phyloP scores from a whole-genome alignment of 92 coral and sea anemone species.

The Palythoa heliodiscus region DNA sequence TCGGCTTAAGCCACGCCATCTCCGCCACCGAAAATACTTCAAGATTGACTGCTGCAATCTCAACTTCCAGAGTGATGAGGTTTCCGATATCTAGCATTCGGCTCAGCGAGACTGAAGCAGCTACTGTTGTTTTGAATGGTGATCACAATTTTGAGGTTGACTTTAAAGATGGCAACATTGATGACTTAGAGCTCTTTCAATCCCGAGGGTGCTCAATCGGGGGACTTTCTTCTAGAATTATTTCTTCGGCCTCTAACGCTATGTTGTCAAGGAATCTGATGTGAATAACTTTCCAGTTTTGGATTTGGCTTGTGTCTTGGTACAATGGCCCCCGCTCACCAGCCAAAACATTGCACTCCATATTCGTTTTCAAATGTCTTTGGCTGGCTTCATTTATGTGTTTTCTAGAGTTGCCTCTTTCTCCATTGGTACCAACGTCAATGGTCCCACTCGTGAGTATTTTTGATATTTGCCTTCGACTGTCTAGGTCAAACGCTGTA shows the following conservation, averaged over 20 bases:
- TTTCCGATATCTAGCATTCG: conserved; percentile 24
- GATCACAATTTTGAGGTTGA: conserved; percentile 15
- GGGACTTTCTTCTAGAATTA: conserved; percentile 20
- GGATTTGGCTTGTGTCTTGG: conserved; percentile 40
- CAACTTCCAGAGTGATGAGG: conserved; percentile 2
- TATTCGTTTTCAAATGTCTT: conserved; percentile 33
- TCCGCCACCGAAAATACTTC: conserved; percentile 25
- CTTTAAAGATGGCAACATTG: conserved; percentile 23
- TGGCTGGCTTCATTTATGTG: neutral
- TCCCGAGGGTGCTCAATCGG: conserved; percentile 22
- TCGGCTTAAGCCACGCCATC: conserved; percentile 44
- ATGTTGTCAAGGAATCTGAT: conserved; percentile 31
- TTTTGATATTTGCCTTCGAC: conserved; percentile 53
- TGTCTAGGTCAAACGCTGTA: conserved; percentile 36
- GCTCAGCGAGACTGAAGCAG: conserved; percentile 27
- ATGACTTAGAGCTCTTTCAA: conserved; percentile 26
- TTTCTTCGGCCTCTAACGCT: conserved; percentile 15
- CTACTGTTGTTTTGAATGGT: conserved; percentile 13
- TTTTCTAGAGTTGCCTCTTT: neutral
- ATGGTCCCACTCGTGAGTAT: conserved; percentile 45
- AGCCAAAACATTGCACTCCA: conserved; percentile 48
- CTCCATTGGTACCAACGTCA: conserved; percentile 38
- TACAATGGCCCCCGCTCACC: conserved; percentile 49
- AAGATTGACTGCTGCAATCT: conserved; percentile 15
- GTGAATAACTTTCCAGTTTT: conserved; percentile 45